Conservation (phyloP, 2,797 vertebrate species). For the Rhynchotus rufescens region DNA sequence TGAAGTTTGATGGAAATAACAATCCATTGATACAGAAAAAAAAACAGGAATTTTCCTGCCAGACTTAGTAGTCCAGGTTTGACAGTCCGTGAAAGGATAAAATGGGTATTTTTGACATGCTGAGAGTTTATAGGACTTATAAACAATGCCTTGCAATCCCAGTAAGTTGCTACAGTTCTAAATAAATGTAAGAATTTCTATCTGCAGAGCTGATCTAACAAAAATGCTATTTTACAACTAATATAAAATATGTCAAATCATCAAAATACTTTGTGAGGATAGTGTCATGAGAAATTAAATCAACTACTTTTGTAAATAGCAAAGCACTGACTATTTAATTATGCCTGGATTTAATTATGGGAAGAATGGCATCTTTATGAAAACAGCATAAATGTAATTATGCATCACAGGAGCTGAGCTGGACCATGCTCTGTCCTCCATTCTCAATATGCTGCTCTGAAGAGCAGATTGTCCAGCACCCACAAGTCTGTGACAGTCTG, state of each 20-base stretch:
- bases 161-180: not conserved
- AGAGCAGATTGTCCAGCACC: constrained; percentile 49
- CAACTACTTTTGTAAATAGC: constrained; percentile 18
- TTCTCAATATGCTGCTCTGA: not conserved
- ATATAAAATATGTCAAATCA: constrained; percentile 38
- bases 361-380: constrained; percentile 31
- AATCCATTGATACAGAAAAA: not conserved
- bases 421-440: not conserved
- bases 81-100: not conserved
- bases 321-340: constrained; percentile 18
- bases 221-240: not conserved
- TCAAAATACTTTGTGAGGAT: not conserved
- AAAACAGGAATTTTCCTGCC: not conserved
- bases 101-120: not conserved
- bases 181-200: not conserved
- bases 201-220: not conserved
- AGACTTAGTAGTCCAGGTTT: not conserved
- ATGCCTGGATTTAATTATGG: constrained; percentile 33
- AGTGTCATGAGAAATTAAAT: constrained; percentile 2
- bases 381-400: constrained; percentile 34
- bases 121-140: not conserved
- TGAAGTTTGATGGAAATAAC: not conserved
- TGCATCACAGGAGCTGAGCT: not conserved
- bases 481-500: constrained; percentile 33
- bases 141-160: not conserved